Evolutionary conservation across 2,888 invertebrate genomes (phyloP), one percentile per base, ranked within the genome.

Genomic region (Erannis defoliaria): DNA sequence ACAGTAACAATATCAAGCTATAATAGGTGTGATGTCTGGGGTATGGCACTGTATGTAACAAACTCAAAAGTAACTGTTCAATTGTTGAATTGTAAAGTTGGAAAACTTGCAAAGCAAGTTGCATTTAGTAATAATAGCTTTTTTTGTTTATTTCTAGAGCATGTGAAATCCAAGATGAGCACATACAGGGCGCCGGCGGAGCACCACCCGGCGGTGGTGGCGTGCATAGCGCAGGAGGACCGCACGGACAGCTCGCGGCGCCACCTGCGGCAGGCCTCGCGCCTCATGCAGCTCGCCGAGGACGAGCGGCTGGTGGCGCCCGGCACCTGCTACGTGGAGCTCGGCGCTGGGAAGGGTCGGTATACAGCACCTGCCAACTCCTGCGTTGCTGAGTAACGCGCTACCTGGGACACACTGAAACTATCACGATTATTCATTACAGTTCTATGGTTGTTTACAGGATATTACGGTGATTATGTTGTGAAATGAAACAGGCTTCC

Each of bases 301-400:
- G 83, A 90, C 0, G 92, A 94, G 62, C 88, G 94, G 0, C 89
- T 97, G 38, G 85, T 97, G 0, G 78, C 75, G 10, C 88, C 95
- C 9, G 81, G 93, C 19, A 96, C 96, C 0, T 96, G 96, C 84
- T 98, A 95, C 73, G 94, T 98, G 60, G 98, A 98, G 84, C 96
- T 98, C 78, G 98, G 98, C 0, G 98, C 98, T 10, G 98, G 98
- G n/a, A 97, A 96, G 94, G 98, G 97, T 95, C n/a, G n/a, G n/a
- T n/a, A n/a, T n/a, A n/a, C n/a, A n/a, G n/a, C n/a, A n/a, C n/a
- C n/a, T n/a, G n/a, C n/a, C n/a, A n/a, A n/a, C n/a, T n/a, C n/a
- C n/a, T n/a, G n/a, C n/a, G n/a, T n/a, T n/a, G n/a, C n/a, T n/a
- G n/a, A n/a, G n/a, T n/a, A n/a, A n/a, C n/a, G n/a, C n/a, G n/a